Percentiles rank a stretch among this genome's conserved stretches.
Evolutionary conservation across 2,888 invertebrate species (phyloP).

Genomic region (Mythimna ferrago): DNA sequence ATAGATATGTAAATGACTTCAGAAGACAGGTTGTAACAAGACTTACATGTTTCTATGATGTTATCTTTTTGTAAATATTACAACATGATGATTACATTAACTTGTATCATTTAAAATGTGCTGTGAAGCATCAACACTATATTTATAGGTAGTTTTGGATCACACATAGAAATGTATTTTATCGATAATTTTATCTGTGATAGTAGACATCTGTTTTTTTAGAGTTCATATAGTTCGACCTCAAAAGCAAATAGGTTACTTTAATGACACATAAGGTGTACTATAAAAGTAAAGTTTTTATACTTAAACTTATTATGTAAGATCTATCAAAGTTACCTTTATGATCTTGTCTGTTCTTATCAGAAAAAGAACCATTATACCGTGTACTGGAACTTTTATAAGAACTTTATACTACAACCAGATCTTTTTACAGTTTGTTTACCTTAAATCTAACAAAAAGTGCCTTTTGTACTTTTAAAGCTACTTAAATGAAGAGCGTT

Average conservation of each 20-base stretch:
- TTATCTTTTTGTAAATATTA: slow-evolving; percentile 50
- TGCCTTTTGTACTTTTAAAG: neutral
- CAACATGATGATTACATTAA: slow-evolving; percentile 26
- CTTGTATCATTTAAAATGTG: slow-evolving; percentile 9
- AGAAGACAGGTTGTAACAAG: slow-evolving; percentile 6
- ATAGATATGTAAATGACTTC: slow-evolving; percentile 34
- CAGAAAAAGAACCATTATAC: neutral
- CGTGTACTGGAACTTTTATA: neutral
- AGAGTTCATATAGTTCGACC: slow-evolving; percentile 11
- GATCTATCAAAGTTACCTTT: neutral
- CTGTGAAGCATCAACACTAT: slow-evolving; percentile 11
- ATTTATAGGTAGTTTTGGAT: slow-evolving; percentile 16
- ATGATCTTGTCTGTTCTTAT: neutral
- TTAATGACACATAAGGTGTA: slow-evolving; percentile 3
- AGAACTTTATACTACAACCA: neutral
- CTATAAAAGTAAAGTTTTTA: neutral
- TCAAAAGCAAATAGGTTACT: slow-evolving; percentile 25
- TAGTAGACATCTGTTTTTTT: slow-evolving; percentile 14
- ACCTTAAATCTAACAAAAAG: neutral
- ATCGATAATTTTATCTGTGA: slow-evolving; percentile 17
- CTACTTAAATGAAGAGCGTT: neutral
- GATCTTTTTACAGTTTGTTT: slow-evolving; percentile 32
- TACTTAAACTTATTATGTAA: slow-evolving; percentile 6
- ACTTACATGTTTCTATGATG: slow-evolving; percentile 28
- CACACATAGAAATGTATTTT: neutral